These are phyloP conservation scores for Cyanistes caeruleus DNA, from an alignment of 2,113 vertebrate genomes.

Conservation along the genomic window DNA sequence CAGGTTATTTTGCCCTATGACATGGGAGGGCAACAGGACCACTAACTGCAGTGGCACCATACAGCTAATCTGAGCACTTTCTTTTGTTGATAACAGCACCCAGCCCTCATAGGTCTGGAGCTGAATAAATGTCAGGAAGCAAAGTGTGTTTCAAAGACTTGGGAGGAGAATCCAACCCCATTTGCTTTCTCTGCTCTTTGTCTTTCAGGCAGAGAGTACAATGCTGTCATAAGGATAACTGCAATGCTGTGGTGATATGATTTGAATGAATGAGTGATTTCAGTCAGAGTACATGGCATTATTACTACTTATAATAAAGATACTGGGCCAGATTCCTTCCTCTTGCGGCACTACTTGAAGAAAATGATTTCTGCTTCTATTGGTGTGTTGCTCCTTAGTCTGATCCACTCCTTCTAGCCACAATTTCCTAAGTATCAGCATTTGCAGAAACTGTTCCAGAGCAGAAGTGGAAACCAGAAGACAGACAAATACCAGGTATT, in stretches of 20 bases:
- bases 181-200: not conserved
- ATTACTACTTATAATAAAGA: not conserved
- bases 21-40: not conserved
- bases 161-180: not conserved
- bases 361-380: not conserved
- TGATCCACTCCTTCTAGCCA: not conserved
- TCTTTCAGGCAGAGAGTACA: not conserved
- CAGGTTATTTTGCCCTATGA: not conserved
- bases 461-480: not conserved
- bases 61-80: not conserved
- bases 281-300: not conserved
- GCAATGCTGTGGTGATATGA: not conserved
- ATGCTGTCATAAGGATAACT: not conserved
- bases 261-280: not conserved
- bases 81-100: not conserved
- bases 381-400: not conserved
- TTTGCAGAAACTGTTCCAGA: not conserved
- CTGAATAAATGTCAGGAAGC: not conserved
- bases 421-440: not conserved
- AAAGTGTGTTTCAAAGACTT: not conserved
- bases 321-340: not conserved
- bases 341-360: not conserved
- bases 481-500: not conserved
- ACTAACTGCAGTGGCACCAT: not conserved
- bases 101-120: not conserved